These are phyloP conservation scores for Tetragonula clypearis DNA, from an alignment of 1,140 invertebrate genomes.

Conservation along the genomic window DNA sequence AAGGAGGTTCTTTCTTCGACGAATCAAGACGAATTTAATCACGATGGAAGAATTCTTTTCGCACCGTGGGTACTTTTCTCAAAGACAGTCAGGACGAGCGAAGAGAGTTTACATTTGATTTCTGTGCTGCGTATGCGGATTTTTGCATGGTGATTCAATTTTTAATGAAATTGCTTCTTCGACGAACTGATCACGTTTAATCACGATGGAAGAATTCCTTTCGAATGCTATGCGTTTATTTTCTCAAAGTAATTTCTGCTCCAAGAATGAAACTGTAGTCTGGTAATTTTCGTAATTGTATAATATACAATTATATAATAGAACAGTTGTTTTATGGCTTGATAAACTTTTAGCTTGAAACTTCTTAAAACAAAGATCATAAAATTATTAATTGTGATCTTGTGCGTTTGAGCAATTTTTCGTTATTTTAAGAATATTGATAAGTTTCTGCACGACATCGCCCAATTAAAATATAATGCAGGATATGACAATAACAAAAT, in stretches of 20 bases:
- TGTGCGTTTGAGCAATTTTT: too few relatives aligned
- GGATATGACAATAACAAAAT: not conserved
- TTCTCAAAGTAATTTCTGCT: too few relatives aligned
- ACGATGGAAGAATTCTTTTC: not conserved
- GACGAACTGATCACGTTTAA: not conserved
- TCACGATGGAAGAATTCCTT: not conserved
- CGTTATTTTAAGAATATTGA: too few relatives aligned
- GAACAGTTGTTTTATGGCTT: too few relatives aligned
- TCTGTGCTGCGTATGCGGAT: not conserved
- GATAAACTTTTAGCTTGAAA: too few relatives aligned
- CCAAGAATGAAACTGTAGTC: too few relatives aligned
- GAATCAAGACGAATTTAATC: not conserved
- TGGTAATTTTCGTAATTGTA: too few relatives aligned
- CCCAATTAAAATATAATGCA: not conserved
- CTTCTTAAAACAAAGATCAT: not conserved
- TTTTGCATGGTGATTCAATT: not conserved
- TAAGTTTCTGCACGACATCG: too few relatives aligned
- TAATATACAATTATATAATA: too few relatives aligned
- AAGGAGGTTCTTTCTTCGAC: not conserved
- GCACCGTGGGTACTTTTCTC: too few relatives aligned
- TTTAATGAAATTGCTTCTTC: not conserved
- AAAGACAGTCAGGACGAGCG: too few relatives aligned
- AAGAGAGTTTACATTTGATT: not conserved
- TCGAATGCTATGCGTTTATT: not conserved
- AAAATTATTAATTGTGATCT: too few relatives aligned